Evolutionary conservation across 2,888 invertebrate genomes (phyloP).

Genomic region (Papilio demoleus): DNA sequence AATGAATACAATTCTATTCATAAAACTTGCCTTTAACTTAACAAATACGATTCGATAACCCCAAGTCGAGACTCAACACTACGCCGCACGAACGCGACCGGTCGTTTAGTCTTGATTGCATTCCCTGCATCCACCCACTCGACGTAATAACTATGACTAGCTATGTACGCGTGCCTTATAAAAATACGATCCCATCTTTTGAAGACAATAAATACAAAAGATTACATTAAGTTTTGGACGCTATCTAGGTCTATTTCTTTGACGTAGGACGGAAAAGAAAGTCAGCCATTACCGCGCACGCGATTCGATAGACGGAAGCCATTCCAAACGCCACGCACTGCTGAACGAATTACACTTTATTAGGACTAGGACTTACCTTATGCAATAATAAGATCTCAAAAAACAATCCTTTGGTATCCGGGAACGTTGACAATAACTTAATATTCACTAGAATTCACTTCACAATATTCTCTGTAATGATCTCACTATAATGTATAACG

Average conservation of each 20-base stretch:
- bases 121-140: slow-evolving; percentile 65
- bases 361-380: slow-evolving; percentile 66
- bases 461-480: slow-evolving; percentile 64
- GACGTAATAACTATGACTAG: slow-evolving; percentile 57
- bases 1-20: slow-evolving; percentile 6
- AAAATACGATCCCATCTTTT: slow-evolving; percentile 54
- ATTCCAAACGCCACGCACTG: slow-evolving; percentile 75
- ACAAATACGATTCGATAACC: slow-evolving; percentile 48
- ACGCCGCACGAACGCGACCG: slow-evolving; percentile 50
- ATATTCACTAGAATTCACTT: slow-evolving; percentile 72
- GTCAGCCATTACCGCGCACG: slow-evolving; percentile 83
- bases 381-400: slow-evolving; percentile 61
- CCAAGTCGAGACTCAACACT: slow-evolving; percentile 44
- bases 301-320: slow-evolving; percentile 81
- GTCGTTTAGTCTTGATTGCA: slow-evolving; percentile 64
- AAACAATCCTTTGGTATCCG: slow-evolving; percentile 79
- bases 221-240: slow-evolving; percentile 37
- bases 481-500: slow-evolving; percentile 69
- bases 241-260: slow-evolving; percentile 55
- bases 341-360: slow-evolving; percentile 47
- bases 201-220: slow-evolving; percentile 42
- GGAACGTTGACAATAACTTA: slow-evolving; percentile 62
- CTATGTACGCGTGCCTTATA: slow-evolving; percentile 60
- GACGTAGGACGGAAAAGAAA: slow-evolving; percentile 66
- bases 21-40: slow-evolving; percentile 41